Conservation (phyloP, 2,113 vertebrate genomes). For the Psephotus haematonotus region DNA sequence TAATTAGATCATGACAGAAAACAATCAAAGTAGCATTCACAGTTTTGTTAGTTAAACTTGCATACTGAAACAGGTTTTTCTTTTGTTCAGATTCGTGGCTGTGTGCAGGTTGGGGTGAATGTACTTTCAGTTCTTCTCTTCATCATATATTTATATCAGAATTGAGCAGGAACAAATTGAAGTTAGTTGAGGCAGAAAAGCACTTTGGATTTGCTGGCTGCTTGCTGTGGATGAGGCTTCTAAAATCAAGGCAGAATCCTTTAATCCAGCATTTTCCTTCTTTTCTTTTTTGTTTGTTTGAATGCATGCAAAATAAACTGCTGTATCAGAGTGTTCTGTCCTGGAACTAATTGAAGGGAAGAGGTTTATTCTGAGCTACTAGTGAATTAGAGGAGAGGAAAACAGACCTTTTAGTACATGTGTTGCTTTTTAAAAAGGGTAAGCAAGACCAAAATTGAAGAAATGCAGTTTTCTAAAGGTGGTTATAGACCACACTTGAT, state of each 20-base stretch:
- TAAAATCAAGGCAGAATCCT: slow-evolving; percentile 23
- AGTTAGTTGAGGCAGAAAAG: slow-evolving; percentile 56
- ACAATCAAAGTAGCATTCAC: neutral
- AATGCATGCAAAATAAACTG: slow-evolving; percentile 17
- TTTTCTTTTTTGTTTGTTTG: neutral
- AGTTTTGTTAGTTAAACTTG: neutral
- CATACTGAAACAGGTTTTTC: neutral
- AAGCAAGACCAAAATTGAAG: neutral
- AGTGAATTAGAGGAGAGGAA: neutral
- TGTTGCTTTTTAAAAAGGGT: neutral
- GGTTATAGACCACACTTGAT: neutral
- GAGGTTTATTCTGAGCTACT: slow-evolving; percentile 18
- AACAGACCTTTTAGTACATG: neutral
- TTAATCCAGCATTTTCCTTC: neutral
- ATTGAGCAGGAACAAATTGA: neutral
- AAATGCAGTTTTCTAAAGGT: neutral
- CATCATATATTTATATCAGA: neutral
- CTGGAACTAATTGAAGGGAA: slow-evolving; percentile 36
- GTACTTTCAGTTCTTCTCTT: neutral
- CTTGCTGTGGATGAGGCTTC: neutral
- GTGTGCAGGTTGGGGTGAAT: neutral
- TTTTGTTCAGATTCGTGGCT: neutral
- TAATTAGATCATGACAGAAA: neutral
- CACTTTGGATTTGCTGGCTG: slow-evolving; percentile 1
- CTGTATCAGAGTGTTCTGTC: slow-evolving; percentile 20